A percentile compares a stretch with the other conserved stretches of the same genome.
These are phyloP conservation scores for Parotocinclus haroldoi DNA, from an alignment of 2,797 vertebrate genomes.

Conservation along the genomic window DNA sequence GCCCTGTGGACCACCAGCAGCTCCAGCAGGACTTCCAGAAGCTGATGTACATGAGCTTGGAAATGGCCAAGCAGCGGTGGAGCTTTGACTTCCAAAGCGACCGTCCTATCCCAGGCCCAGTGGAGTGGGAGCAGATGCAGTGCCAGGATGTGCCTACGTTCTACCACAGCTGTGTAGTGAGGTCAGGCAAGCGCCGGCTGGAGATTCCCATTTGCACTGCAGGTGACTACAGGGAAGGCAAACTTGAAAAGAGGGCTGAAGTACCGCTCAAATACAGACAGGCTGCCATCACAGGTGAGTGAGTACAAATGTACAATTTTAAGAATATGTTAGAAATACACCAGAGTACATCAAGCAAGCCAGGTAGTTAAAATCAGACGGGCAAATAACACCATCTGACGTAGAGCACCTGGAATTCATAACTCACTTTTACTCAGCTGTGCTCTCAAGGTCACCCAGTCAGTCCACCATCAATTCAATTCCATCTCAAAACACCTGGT, in stretches of 20 bases:
- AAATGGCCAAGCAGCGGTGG: conserved; percentile 71
- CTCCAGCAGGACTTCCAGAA: conserved; percentile 72
- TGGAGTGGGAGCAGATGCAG: conserved; percentile 73
- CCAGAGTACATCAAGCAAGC: too few relatives aligned
- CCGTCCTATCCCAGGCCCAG: conserved; percentile 46
- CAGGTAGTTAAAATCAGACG: too few relatives aligned
- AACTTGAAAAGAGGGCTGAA: conserved; percentile 33
- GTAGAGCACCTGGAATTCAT: too few relatives aligned
- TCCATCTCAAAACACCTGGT: neutral
- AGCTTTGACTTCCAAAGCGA: conserved; percentile 75
- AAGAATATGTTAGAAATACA: too few relatives aligned
- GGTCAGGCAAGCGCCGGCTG: conserved; percentile 5
- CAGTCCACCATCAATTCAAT: conserved; percentile 5
- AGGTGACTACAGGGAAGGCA: conserved; percentile 47
- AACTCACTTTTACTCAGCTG: neutral
- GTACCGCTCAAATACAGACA: conserved; percentile 61
- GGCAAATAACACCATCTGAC: too few relatives aligned
- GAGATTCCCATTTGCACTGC: neutral
- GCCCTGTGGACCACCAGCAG: conserved; percentile 73
- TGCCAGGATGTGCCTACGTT: conserved; percentile 69
- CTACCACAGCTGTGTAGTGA: conserved; percentile 66
- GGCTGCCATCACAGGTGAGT: conserved; percentile 71
- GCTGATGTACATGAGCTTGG: conserved; percentile 59
- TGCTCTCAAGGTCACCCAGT: neutral
- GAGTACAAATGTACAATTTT: too few relatives aligned